Conservation (phyloP, 1,140 invertebrate genomes). For the Panagrolaimus sp. region DNA sequence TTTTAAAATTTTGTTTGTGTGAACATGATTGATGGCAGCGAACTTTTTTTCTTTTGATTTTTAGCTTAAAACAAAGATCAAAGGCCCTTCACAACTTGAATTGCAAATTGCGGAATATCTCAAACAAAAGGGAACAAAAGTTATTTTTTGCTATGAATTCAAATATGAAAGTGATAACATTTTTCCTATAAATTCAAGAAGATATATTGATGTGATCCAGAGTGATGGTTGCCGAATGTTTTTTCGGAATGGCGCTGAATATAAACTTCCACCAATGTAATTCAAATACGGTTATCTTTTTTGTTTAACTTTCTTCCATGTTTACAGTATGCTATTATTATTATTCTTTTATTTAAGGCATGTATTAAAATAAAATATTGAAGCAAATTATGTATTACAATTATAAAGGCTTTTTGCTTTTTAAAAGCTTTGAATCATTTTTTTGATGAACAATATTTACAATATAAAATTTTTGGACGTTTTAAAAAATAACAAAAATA, state of each 20-base stretch:
- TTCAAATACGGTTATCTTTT: not conserved
- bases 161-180: not conserved
- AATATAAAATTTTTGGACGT: no score
- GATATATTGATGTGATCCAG: not conserved
- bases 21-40: no score
- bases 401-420: no score
- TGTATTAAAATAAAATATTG: no score
- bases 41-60: not conserved
- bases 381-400: no score
- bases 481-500: no score
- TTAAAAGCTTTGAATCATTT: no score
- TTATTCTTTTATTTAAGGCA: no score
- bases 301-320: no score
- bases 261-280: not conserved
- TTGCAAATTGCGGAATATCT: not conserved
- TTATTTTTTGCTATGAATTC: conserved; percentile 3
- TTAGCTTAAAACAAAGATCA: not conserved
- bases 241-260: not conserved
- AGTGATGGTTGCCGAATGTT: not conserved
- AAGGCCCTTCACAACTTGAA: not conserved
- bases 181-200: not conserved
- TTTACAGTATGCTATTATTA: no score
- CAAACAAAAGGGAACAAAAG: not conserved
- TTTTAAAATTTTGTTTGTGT: no score
- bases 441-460: no score